Evolutionary conservation across 2,113 vertebrate genomes (phyloP).

Genomic region (Crotalus horridus): DNA sequence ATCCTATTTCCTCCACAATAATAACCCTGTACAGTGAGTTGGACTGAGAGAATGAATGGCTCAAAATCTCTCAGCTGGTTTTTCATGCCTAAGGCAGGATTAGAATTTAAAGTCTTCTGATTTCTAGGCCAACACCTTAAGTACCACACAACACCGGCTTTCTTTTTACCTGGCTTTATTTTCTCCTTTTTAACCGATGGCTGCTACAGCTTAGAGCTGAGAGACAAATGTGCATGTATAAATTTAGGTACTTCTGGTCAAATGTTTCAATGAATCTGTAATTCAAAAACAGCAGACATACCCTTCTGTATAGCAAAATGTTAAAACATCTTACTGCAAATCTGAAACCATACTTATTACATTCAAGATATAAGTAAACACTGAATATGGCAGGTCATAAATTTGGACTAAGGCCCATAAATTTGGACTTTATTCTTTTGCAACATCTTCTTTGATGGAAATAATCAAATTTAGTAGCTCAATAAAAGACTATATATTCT

Average conservation of each 20-base stretch:
- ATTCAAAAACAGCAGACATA: background rate
- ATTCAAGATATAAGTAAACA: background rate
- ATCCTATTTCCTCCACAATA: background rate
- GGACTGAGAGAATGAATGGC: background rate
- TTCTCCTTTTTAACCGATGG: background rate
- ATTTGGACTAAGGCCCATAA: background rate
- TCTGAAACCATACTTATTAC: background rate
- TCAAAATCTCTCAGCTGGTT: background rate
- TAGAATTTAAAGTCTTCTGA: background rate
- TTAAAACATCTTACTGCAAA: background rate
- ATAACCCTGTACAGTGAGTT: background rate
- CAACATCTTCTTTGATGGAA: background rate
- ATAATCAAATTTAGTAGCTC: background rate
- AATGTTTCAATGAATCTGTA: background rate
- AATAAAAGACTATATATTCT: background rate
- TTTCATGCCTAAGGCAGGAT: background rate
- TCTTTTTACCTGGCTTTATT: background rate
- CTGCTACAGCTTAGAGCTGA: background rate
- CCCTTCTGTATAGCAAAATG: background rate
- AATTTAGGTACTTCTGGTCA: background rate
- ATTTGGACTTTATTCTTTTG: background rate
- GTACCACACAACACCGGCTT: background rate
- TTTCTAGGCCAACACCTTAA: background rate
- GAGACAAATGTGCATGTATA: background rate
- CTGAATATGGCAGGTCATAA: background rate